A percentile compares a stretch with the other conserved stretches of the same genome.
Conservation (phyloP, 2,888 invertebrate genomes). For the Biston betularia region DNA sequence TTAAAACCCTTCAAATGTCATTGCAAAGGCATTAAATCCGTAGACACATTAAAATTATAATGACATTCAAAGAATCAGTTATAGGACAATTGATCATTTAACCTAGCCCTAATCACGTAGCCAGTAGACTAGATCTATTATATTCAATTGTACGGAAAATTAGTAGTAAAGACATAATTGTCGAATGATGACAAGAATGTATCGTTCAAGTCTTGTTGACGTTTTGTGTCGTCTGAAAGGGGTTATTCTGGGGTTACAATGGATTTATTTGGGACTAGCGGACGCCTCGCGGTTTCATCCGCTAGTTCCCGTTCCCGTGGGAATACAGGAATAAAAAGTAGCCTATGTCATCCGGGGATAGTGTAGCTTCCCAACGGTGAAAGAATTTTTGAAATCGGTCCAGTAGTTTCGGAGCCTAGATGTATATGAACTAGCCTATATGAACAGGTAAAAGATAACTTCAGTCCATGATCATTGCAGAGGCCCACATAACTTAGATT, state of each 20-base stretch:
- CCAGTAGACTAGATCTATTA: slow-evolving; percentile 34
- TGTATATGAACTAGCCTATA: too few species aligned
- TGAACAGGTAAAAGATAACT: too few species aligned
- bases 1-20: slow-evolving; percentile 17
- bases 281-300: too few species aligned
- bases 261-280: too few species aligned
- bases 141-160: slow-evolving; percentile 32
- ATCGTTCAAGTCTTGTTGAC: slow-evolving; percentile 33
- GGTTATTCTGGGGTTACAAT: slow-evolving; percentile 25
- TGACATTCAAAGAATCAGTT: slow-evolving; percentile 17
- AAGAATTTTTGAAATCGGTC: too few species aligned
- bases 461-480: too few species aligned
- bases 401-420: too few species aligned
- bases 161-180: slow-evolving; percentile 33
- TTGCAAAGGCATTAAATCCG: slow-evolving; percentile 2
- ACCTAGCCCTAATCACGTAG: slow-evolving; percentile 34
- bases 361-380: too few species aligned
- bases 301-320: too few species aligned
- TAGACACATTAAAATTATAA: slow-evolving; percentile 13
- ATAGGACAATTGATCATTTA: slow-evolving; percentile 26
- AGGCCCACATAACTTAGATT: too few species aligned
- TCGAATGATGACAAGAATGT: slow-evolving; percentile 43
- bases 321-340: too few species aligned
- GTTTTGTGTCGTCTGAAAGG: slow-evolving; percentile 14
- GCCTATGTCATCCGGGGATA: too few species aligned